Evolutionary conservation across 2,113 vertebrate genomes (phyloP), one percentile per base, ranked within the genome.

Genomic region (Geothlypis trichas): DNA sequence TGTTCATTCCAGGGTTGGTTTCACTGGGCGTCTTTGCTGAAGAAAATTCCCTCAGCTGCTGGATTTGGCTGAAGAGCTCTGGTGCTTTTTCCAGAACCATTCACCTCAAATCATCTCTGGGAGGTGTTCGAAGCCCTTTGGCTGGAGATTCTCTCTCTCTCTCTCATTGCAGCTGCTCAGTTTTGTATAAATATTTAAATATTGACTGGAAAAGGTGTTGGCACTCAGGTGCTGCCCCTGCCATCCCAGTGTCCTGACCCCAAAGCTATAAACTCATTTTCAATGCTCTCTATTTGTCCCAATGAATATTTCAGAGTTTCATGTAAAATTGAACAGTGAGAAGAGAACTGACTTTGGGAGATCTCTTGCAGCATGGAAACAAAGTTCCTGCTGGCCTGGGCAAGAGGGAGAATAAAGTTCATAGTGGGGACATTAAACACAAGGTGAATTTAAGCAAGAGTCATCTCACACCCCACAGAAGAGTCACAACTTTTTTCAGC

Each of bases 221-320:
- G 76, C 76, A 44, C 35, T 71, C 65, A 75, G 68, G 67, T 74
- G 73, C 57, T 93, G 72, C 63, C 76, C 71, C 76, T 86, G 83
- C 51, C 90, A 90, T 90, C 75, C 20, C 18, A 58, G 54, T 76
- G 82, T 23, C 84, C 59, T 76, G n/a, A 85, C 51, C 67, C 90
- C 67, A 86, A 30, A 90, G 54, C 84, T 68, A 9, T 66, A 87
- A 87, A 66, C 47, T 93, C 6, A 0, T 77, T 93, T 88, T 73
- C 63, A 42, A 26, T 0, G 5, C 55, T 93, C 39, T 74, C 66
- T 88, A 20, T 93, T 94, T 95, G 85, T 88, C 77, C 51, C 74
- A 83, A 66, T 96, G 54, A 95, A 88, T 94, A 91, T 96, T 95
- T 93, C 84, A 93, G 71, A 13, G 11, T 69, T 83, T 69, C 68